These are phyloP conservation scores for Eleginops maclovinus DNA, from an alignment of 2,113 vertebrate genomes.

Conservation along the genomic window DNA sequence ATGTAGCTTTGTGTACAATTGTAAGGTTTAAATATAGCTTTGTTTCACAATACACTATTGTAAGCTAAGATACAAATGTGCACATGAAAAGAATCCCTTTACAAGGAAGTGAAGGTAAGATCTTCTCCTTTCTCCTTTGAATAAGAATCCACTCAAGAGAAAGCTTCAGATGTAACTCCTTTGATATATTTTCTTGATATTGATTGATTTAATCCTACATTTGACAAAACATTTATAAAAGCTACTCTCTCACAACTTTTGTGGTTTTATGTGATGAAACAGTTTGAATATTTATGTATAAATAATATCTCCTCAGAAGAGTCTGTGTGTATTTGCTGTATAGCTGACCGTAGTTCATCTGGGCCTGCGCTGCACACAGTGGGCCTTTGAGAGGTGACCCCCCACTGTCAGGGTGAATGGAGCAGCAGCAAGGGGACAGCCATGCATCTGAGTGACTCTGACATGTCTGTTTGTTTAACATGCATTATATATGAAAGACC, in stretches of 20 bases:
- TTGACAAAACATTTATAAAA: background rate
- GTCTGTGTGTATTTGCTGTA: slow-evolving; percentile 27
- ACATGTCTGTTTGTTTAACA: slow-evolving; percentile 79
- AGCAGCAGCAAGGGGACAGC: slow-evolving; percentile 43
- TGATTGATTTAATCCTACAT: background rate
- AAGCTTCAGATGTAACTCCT: background rate
- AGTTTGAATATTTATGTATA: slow-evolving; percentile 1
- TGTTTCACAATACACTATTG: slow-evolving; percentile 13
- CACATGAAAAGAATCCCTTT: slow-evolving; percentile 1
- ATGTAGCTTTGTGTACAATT: slow-evolving; percentile 9
- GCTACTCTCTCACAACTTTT: background rate
- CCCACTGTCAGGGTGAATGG: slow-evolving; percentile 11
- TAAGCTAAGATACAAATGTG: slow-evolving; percentile 7
- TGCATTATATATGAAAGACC: slow-evolving; percentile 76
- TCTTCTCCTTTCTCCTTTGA: background rate
- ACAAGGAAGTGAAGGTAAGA: background rate
- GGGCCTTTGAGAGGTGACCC: slow-evolving; percentile 39
- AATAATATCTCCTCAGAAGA: slow-evolving; percentile 7
- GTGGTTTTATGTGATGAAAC: slow-evolving; percentile 14
- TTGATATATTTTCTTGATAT: slow-evolving; percentile 1
- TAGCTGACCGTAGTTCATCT: slow-evolving; percentile 12
- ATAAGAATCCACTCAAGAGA: slow-evolving; percentile 8
- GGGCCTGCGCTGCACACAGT: slow-evolving; percentile 9
- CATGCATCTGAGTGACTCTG: slow-evolving; percentile 64
- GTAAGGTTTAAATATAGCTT: slow-evolving; percentile 22